phyloP scores from a whole-genome alignment of 2,888 invertebrate species.

The Belgica antarctica region DNA sequence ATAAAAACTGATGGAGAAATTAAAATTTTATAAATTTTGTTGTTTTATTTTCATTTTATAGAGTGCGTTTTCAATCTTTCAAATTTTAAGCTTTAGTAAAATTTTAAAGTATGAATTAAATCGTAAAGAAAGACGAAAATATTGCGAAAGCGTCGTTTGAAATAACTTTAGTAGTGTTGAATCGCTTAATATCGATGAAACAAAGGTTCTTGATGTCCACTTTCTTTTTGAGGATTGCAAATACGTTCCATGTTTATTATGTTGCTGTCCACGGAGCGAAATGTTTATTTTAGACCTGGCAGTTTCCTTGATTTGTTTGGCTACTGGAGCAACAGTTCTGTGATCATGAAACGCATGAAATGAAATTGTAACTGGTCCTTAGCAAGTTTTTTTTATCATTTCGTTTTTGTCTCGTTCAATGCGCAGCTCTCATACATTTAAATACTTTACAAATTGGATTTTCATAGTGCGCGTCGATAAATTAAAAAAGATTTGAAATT shows the following conservation, averaged over 20 bases:
- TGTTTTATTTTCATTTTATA: background rate
- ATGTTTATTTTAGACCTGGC: background rate
- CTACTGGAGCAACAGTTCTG: background rate
- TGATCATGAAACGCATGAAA: background rate
- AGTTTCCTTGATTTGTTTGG: background rate
- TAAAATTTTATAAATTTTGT: conserved; percentile 9
- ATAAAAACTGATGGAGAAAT: too few relatives aligned
- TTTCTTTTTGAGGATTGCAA: too few relatives aligned
- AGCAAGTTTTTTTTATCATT: too few relatives aligned
- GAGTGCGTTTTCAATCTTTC: background rate
- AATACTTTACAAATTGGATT: too few relatives aligned
- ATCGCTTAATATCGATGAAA: background rate
- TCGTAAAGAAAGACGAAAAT: background rate
- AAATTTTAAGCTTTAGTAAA: background rate
- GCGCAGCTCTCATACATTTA: too few relatives aligned
- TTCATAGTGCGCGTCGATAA: too few relatives aligned
- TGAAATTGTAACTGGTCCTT: background rate
- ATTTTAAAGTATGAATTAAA: background rate
- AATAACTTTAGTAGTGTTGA: background rate
- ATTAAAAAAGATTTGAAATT: too few relatives aligned
- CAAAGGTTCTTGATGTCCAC: background rate
- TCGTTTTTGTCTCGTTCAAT: background rate
- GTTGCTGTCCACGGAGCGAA: background rate
- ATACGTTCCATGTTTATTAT: background rate
- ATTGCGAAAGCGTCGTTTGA: background rate